Evolutionary conservation across 2,797 vertebrate species (phyloP), one percentile per base, ranked within the genome.

Genomic region (Gallinago stenura): DNA sequence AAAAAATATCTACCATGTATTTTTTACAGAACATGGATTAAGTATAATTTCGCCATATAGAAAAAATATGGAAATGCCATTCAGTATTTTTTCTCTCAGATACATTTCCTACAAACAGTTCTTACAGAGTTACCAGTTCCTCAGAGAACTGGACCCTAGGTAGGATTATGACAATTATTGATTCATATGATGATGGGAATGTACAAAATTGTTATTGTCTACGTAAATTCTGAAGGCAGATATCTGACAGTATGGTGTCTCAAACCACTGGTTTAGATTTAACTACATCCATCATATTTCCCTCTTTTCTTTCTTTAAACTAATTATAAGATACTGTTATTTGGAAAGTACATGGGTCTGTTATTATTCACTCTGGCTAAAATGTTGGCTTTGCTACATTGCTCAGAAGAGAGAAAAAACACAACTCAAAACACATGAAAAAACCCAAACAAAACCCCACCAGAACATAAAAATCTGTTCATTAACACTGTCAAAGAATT

Each of bases 371-470:
- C 21, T 39, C 25, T 79, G 21, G 10, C 12, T 77, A 41, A 51
- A 77, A 46, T 53, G 16, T 72, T 66, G 22, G 19, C 19, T 72
- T 86, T 45, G 7, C 7, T 75, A 69, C 35, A 62, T 65, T 71
- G 60, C 21, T n/a, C 16, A 48, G 33, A 58, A 76, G 46, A 69
- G 10, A 22, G 30, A 46, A 15, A 61, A 64, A 17, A 13, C 18
- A 16, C 6, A 41, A n/a, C 31, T 4, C 10, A 39, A 46, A 54
- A 41, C 26, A 61, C 15, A 35, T 4, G 20, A 24, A 22, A 33
- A 20, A 7, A 0, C 7, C 16, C 15, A 33, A 54, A 30, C 5
- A 66, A 53, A 65, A 35, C 7, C 3, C 1, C 5, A 35, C 26
- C 14, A 31, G 46, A 54, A 58, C 11, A 51, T 26, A 46, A 28